Conservation (phyloP, 2,113 vertebrate genomes). For the Mustela nigripes region DNA sequence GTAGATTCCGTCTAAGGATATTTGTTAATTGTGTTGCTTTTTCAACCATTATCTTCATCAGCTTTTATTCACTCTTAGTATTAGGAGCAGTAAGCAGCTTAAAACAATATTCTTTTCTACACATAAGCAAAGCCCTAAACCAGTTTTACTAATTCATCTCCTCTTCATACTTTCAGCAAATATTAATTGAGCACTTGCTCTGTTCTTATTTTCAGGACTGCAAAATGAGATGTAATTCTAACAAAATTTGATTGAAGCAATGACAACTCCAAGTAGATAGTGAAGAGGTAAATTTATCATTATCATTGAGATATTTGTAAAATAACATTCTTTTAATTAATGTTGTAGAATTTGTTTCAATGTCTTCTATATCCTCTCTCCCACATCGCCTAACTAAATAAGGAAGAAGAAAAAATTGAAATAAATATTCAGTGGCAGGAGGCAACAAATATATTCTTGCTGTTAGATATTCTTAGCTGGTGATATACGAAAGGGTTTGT, state of each 20-base stretch:
- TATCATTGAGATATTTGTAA: background rate
- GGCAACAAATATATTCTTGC: background rate
- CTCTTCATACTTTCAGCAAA: background rate
- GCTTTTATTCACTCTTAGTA: constrained; percentile 6
- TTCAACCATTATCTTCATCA: background rate
- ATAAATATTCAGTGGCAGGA: constrained; percentile 12
- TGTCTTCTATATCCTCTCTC: background rate
- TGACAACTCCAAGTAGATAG: background rate
- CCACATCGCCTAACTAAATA: background rate
- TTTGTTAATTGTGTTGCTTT: constrained; percentile 58
- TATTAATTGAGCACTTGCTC: background rate
- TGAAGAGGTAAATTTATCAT: background rate
- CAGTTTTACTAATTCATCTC: background rate
- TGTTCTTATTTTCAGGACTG: background rate
- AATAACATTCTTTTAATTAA: constrained; percentile 13
- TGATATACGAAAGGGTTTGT: background rate
- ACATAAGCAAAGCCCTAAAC: background rate
- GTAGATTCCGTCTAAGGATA: background rate
- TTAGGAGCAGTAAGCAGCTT: background rate
- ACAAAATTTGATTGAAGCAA: background rate
- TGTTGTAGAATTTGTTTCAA: background rate
- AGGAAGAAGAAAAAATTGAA: constrained; percentile 25
- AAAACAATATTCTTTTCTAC: constrained; percentile 31
- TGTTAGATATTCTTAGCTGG: constrained; percentile 14
- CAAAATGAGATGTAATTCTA: background rate